phyloP scores from a whole-genome alignment of 2,888 invertebrate genomes.

The Ischnura elegans region DNA sequence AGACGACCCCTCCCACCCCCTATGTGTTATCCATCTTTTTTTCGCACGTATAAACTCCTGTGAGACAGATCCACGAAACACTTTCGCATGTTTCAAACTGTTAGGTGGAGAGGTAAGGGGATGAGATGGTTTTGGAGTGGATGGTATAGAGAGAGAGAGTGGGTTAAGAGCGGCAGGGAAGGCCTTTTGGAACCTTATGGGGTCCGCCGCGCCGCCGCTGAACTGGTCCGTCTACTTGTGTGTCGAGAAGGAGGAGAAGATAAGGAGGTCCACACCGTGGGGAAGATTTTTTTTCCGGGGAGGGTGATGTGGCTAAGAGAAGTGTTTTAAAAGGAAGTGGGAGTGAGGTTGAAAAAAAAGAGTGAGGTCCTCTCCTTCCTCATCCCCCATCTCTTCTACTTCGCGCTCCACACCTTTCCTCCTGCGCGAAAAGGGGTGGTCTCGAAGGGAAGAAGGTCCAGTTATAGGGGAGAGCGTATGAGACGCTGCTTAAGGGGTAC shows the following conservation, averaged over 20 bases:
- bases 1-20: background rate
- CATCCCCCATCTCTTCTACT: background rate
- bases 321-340: slow-evolving; percentile 55
- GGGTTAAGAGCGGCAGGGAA: background rate
- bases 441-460: background rate
- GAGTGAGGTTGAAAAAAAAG: slow-evolving; percentile 45
- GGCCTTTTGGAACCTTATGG: slow-evolving; percentile 57
- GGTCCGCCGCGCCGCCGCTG: slow-evolving; percentile 24
- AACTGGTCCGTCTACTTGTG: slow-evolving; percentile 60
- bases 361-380: background rate
- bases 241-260: slow-evolving; percentile 5
- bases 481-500: background rate
- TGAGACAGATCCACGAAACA: slow-evolving; percentile 65
- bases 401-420: background rate
- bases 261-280: slow-evolving; percentile 7
- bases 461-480: background rate
- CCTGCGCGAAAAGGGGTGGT: background rate
- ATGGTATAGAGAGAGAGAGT: background rate
- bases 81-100: slow-evolving; percentile 58
- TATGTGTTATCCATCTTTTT: slow-evolving; percentile 29
- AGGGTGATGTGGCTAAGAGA: background rate
- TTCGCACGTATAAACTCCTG: slow-evolving; percentile 29
- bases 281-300: background rate
- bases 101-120: background rate
- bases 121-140: no score